A percentile compares a stretch with the other conserved stretches of the same genome.
phyloP scores from a whole-genome alignment of 92 coral and sea anemone species.

The Actinernus sp. region DNA sequence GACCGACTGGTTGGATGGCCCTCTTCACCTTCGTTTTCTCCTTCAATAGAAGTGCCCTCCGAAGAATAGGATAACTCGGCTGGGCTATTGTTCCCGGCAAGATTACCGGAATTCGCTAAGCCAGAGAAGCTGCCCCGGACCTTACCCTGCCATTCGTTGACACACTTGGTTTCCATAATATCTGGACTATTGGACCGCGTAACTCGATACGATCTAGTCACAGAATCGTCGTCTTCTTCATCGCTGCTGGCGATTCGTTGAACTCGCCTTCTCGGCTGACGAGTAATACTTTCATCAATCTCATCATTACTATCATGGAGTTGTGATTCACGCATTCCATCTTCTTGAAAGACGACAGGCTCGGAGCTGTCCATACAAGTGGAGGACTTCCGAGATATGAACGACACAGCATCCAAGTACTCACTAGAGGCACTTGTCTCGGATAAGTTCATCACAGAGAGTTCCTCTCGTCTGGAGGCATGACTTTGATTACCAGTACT shows the following conservation, averaged over 20 bases:
- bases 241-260: constrained; percentile 7
- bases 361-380: neutral
- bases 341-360: neutral
- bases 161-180: too few species aligned
- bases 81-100: neutral
- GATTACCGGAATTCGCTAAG: neutral
- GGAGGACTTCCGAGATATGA: neutral
- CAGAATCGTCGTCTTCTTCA: constrained; percentile 12
- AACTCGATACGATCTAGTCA: too few species aligned
- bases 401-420: neutral
- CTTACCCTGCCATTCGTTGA: too few species aligned
- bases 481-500: neutral
- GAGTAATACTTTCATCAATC: neutral
- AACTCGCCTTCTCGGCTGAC: constrained; percentile 5
- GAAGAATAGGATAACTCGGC: too few species aligned
- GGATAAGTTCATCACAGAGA: neutral
- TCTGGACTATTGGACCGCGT: neutral
- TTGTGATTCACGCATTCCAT: neutral
- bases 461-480: neutral
- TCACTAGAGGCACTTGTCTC: neutral
- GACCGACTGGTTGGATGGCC: neutral
- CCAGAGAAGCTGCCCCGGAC: too few species aligned
- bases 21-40: neutral
- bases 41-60: neutral
- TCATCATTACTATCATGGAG: constrained; percentile 5